Percentiles rank a stretch among this genome's conserved stretches.
Evolutionary conservation across 1,140 invertebrate species (phyloP).

Genomic region (Pseudomyrmex dendroicus): DNA sequence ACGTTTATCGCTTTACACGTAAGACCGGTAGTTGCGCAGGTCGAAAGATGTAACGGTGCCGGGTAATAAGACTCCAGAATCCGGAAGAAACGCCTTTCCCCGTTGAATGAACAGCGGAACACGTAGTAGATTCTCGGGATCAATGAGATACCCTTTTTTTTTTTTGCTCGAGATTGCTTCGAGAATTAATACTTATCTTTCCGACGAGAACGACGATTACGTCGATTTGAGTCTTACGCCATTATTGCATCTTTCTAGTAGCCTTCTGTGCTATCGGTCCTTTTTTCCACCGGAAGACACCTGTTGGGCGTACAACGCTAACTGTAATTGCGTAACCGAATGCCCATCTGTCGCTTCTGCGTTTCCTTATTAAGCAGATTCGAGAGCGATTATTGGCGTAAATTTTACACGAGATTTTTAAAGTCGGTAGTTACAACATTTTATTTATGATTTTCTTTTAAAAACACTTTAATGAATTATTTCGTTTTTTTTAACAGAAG

Average conservation of each 20-base stretch:
- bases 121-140: conserved; percentile 24
- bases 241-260: conserved; percentile 43
- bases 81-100: conserved; percentile 38
- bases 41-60: conserved; percentile 35
- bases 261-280: background rate
- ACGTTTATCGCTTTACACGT: background rate
- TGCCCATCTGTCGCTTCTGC: conserved; percentile 76
- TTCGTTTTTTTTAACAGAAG: no score
- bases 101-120: conserved; percentile 21
- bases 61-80: conserved; percentile 34
- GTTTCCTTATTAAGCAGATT: conserved; percentile 58
- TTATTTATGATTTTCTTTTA: no score
- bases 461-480: no score
- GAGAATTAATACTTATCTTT: conserved; percentile 12
- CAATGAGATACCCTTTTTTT: conserved; percentile 24
- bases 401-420: conserved; percentile 20
- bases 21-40: conserved; percentile 9
- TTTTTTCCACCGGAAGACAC: conserved; percentile 79
- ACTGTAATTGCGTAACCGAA: conserved; percentile 81
- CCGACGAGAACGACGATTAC: background rate
- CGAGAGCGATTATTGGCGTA: background rate
- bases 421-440: background rate
- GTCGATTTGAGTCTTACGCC: conserved; percentile 27
- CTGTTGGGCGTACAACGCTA: conserved; percentile 78
- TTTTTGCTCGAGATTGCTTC: conserved; percentile 9